Evolutionary conservation across 2,888 invertebrate species (phyloP), one percentile per base, ranked within the genome.

Genomic region (Melipona bicolor): DNA sequence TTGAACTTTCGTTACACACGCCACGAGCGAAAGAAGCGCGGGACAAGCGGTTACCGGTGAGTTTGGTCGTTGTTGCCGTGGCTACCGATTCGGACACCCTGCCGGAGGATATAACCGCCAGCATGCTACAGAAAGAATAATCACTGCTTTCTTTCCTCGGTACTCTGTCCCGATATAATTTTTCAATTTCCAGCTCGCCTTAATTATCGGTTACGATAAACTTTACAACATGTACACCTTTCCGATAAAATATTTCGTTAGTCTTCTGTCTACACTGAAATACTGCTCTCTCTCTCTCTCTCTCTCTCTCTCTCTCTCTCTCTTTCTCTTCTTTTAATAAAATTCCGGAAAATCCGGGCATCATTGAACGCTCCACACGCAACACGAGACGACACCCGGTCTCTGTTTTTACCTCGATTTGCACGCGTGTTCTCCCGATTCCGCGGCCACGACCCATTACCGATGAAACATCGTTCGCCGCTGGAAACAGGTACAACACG

Each of bases 21-120:
- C 52, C 21, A 67, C 68, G 77, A 75, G 71, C 71, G 62, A 87
- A 87, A 77, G 85, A 87, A 85, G 24, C 80, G 64, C 69, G 50
- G 83, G 52, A 77, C 71, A 73, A 71, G 75, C 50, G 73, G 83
- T 77, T 77, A 71, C 79, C 67, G 68, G 80, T 68, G 85, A 85
- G 93, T 93, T 94, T 93, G 92, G 90, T 94, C 93, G 92, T 93
- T 94, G 93, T 93, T 93, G 91, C 93, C 93, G 87, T 93, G 93
- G 88, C 93, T 89, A 88, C 91, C 84, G 85, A 83, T 81, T 70
- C 49, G 81, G 74, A 71, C 70, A 62, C 59, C 61, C n/a, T 24
- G 50, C 49, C 43, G 68, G 61, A 68, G 75, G 73, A 79, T 71
- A 50, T 68, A 43, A 24, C 52, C 24, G 32, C 65, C 9, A 2